Conservation (phyloP, 2,888 invertebrate species). For the Mechanitis messenoides region DNA sequence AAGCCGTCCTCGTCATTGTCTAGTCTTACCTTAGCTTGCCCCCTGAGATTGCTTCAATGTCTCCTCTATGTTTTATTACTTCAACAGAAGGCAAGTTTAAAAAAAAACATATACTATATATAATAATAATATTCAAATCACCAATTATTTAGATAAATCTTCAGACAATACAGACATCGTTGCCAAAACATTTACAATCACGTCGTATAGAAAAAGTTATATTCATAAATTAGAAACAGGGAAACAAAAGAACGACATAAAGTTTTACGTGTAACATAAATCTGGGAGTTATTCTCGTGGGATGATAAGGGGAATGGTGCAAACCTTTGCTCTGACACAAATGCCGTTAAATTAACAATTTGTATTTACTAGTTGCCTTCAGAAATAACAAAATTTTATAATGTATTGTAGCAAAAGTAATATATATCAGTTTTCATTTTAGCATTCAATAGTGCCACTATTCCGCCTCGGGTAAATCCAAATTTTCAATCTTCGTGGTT, state of each 20-base stretch:
- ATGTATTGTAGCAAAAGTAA: too few species aligned
- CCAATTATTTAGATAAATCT: too few species aligned
- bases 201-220: slow-evolving; percentile 26
- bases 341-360: slow-evolving; percentile 2
- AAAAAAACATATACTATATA: background rate
- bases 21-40: slow-evolving; percentile 51
- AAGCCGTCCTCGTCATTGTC: slow-evolving; percentile 65
- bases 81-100: background rate
- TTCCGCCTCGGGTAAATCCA: slow-evolving; percentile 61
- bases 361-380: background rate
- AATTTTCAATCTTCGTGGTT: slow-evolving; percentile 73
- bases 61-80: slow-evolving; percentile 29
- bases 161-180: background rate
- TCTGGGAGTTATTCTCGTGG: slow-evolving; percentile 71
- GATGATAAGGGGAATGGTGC: slow-evolving; percentile 60
- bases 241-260: slow-evolving; percentile 68
- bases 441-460: slow-evolving; percentile 26
- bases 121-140: background rate
- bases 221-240: slow-evolving; percentile 38
- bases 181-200: slow-evolving; percentile 3
- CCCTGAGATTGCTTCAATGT: slow-evolving; percentile 29
- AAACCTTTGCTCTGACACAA: slow-evolving; percentile 23
- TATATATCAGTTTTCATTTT: slow-evolving; percentile 4
- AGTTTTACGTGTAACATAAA: slow-evolving; percentile 72
- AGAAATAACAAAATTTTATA: background rate